Percentiles rank a stretch among this genome's conserved stretches.
phyloP scores from a whole-genome alignment of 2,113 vertebrate genomes.

The Bubo blakistoni region DNA sequence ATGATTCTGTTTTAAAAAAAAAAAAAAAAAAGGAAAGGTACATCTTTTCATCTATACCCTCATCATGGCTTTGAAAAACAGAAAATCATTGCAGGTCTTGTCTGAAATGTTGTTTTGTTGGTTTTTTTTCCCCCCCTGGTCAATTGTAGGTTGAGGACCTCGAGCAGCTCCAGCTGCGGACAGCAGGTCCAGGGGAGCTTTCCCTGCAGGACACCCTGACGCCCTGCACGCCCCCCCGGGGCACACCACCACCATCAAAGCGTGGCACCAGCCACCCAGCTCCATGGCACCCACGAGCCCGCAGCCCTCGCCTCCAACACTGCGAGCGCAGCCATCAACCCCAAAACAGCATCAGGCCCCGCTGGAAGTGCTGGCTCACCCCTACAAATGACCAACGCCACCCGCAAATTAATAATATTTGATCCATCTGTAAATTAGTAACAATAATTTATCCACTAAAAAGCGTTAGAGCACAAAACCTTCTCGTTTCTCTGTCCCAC shows the following conservation, averaged over 20 bases:
- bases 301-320: background rate
- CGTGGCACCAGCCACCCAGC: accelerated
- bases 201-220: background rate
- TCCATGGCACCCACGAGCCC: background rate
- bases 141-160: accelerated
- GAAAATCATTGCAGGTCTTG: background rate
- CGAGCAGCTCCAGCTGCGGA: accelerated
- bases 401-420: background rate
- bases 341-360: background rate
- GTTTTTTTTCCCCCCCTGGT: no score
- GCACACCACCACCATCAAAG: background rate
- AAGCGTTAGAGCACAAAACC: accelerated
- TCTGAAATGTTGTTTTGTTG: background rate
- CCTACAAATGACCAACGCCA: background rate
- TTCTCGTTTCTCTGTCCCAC: background rate
- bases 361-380: background rate
- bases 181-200: accelerated
- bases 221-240: accelerated
- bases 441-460: background rate
- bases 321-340: background rate
- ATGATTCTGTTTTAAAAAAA: background rate
- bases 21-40: background rate
- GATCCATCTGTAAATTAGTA: background rate
- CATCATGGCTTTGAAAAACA: background rate
- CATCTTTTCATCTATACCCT: background rate